Evolutionary conservation across 2,797 vertebrate species (phyloP).

Genomic region (Gallirallus australis): DNA sequence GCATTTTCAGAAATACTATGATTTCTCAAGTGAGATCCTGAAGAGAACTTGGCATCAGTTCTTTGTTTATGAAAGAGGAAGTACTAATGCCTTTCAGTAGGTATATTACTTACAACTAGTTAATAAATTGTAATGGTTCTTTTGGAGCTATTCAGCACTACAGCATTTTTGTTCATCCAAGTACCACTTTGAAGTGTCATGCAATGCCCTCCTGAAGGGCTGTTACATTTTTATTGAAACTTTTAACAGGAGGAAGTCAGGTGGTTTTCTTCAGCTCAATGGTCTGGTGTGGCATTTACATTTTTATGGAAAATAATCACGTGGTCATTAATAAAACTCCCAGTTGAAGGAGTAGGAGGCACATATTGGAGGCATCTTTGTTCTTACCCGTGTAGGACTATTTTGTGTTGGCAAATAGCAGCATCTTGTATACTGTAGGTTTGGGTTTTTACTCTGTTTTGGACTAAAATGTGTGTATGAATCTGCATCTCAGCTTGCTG

Average conservation of each 20-base stretch:
- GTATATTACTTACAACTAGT: neutral
- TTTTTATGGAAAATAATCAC: neutral
- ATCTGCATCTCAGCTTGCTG: neutral
- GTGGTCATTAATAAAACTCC: neutral
- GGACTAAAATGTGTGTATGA: fast-evolving
- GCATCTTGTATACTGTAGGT: neutral
- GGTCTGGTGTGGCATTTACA: neutral
- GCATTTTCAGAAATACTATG: neutral
- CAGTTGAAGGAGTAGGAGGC: neutral
- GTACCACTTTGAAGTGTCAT: neutral
- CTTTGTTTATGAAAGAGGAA: neutral
- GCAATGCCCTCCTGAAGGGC: neutral
- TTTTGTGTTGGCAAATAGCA: neutral
- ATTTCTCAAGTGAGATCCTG: neutral
- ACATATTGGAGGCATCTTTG: neutral
- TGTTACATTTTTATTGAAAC: neutral
- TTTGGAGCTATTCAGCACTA: neutral
- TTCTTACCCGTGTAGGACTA: neutral
- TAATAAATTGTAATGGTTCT: neutral
- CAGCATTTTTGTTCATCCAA: neutral
- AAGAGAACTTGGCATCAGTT: neutral
- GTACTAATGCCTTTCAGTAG: neutral
- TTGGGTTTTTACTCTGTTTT: neutral
- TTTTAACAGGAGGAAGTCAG: neutral
- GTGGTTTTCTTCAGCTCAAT: neutral